These are phyloP conservation scores for Himantopus leucocephalus DNA, from an alignment of 2,113 vertebrate species.

Conservation along the genomic window DNA sequence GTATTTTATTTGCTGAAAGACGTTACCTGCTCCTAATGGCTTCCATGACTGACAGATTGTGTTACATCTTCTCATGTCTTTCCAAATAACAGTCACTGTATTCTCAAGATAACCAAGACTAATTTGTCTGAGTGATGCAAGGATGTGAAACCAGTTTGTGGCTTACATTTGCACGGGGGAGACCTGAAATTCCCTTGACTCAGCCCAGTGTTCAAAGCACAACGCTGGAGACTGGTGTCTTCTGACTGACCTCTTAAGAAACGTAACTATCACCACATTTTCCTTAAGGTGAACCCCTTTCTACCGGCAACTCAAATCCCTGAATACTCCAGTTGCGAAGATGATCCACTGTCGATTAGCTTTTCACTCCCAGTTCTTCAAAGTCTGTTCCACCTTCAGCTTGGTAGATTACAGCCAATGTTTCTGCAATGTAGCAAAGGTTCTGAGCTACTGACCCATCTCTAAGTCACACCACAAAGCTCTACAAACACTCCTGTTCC, in stretches of 20 bases:
- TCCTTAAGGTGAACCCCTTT: background rate
- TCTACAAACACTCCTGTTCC: background rate
- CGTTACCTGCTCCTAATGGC: background rate
- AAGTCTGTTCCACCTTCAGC: background rate
- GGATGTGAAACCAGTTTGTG: background rate
- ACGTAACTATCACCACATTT: accelerated
- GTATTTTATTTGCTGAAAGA: background rate
- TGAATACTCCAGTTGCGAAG: background rate
- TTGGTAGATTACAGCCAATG: background rate
- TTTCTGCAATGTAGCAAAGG: background rate
- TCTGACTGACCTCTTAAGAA: background rate
- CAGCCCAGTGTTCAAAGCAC: background rate
- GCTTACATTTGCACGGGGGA: background rate
- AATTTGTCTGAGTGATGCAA: constrained; percentile 28
- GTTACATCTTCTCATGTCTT: background rate
- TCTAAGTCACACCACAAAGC: background rate
- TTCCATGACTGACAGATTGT: background rate
- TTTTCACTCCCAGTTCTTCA: background rate
- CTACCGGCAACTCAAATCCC: background rate
- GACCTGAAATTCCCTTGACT: background rate
- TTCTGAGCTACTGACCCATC: background rate
- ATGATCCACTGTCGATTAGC: background rate
- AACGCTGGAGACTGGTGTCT: background rate
- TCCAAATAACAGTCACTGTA: background rate
- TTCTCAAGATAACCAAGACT: background rate